These are phyloP conservation scores for Lophura nycthemera DNA, from an alignment of 2,113 vertebrate species.

Conservation along the genomic window DNA sequence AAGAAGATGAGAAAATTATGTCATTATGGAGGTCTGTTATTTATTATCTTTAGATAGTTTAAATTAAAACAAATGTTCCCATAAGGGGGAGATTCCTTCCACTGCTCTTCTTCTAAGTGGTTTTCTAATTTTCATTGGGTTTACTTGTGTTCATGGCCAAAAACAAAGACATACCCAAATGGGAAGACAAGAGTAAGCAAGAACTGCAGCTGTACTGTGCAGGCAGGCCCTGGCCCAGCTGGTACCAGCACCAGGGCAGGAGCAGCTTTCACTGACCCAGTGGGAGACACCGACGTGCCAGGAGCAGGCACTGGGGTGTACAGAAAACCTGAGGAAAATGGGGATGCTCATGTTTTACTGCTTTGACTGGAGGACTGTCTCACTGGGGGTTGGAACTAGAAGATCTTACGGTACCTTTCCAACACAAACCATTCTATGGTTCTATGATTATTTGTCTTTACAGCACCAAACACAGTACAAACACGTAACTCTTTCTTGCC, in stretches of 20 bases:
- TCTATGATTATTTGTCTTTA: neutral
- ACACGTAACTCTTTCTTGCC: neutral
- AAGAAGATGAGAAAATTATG: constrained; percentile 26
- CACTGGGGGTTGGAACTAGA: too few relatives aligned
- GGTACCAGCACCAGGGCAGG: neutral
- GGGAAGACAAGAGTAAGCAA: neutral
- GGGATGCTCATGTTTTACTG: neutral
- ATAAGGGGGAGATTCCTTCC: neutral
- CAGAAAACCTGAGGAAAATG: neutral
- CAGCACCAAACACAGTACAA: neutral
- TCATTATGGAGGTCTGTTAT: neutral
- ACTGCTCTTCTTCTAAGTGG: neutral
- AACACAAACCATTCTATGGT: too few relatives aligned
- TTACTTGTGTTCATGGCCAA: neutral
- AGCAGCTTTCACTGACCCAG: neutral
- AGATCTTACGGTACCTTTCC: too few relatives aligned
- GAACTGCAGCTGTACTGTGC: neutral
- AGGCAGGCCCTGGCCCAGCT: neutral
- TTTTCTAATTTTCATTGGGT: neutral
- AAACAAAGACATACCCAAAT: neutral
- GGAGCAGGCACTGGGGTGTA: neutral
- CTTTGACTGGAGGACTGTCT: neutral
- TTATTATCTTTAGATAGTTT: constrained; percentile 34
- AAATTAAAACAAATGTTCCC: neutral
- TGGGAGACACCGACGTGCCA: neutral